A percentile compares a stretch with the other conserved stretches of the same genome.
Evolutionary conservation across 1,140 invertebrate genomes (phyloP).

Genomic region (Tyrophagus putrescentiae): DNA sequence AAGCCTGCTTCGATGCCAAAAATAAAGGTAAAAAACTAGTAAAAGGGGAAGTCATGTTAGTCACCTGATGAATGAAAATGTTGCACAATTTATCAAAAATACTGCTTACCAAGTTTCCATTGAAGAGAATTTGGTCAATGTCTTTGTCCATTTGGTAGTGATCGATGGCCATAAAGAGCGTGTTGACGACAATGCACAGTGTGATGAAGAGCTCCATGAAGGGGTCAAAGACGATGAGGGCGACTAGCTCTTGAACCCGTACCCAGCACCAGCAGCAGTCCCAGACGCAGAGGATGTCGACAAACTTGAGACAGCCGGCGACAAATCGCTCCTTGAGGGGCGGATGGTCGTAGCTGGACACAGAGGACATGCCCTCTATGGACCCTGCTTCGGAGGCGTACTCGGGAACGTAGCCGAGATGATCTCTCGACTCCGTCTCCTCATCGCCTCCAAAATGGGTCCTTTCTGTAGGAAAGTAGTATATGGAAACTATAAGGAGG

Average conservation of each 20-base stretch:
- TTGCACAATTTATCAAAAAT: not conserved
- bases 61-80: not conserved
- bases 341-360: conserved; percentile 47
- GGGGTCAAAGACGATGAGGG: conserved; percentile 84
- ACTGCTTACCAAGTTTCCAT: conserved; percentile 76
- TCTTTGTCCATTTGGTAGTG: conserved; percentile 81
- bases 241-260: conserved; percentile 73
- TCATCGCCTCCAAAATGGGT: conserved; percentile 18
- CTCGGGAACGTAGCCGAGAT: not conserved
- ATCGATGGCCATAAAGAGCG: conserved; percentile 92
- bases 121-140: conserved; percentile 66
- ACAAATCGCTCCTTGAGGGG: conserved; percentile 69
- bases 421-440: not conserved
- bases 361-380: not conserved
- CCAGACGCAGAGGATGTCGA: conserved; percentile 91
- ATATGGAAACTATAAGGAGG: conserved; percentile 29
- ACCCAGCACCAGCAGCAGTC: conserved; percentile 85
- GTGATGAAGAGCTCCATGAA: conserved; percentile 97
- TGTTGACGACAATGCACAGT: conserved; percentile 92
- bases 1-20: conserved; percentile 90
- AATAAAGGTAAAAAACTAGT: conserved; percentile 83
- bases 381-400: not conserved
- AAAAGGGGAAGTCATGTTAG: conserved; percentile 10
- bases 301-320: conserved; percentile 53
- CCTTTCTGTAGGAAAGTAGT: conserved; percentile 30